Base-by-base conservation (phyloP, 2,113 vertebrate species). In the Platysteira castanea region DNA sequence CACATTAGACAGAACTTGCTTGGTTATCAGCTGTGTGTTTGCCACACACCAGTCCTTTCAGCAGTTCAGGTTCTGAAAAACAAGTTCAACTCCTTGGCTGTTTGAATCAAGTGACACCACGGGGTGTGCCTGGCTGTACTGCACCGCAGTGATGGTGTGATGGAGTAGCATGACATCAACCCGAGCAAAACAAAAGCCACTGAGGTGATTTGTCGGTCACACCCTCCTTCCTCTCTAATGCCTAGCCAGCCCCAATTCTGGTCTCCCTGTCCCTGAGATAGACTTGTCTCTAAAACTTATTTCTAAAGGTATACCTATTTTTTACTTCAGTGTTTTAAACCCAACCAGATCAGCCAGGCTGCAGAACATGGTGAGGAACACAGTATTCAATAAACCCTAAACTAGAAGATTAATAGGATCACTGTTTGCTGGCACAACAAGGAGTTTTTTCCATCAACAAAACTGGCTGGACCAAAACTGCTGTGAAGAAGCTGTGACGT, bases 401-500 rank as follows among this genome's bases (percentile, higher is more conserved):
- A 15, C 31, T 47, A 49, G 27, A 53, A 67, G 20, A 35, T 67
- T 75, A 61, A 11, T 3, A 39, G 14, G 24, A 70, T 61, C 50
- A 33, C 27, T 35, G 28, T 49, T 41, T 88, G 18, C 63, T 56
- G 49, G 27, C 33, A 77, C 0, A 4, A 67, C 35, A 83, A 50
- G 54, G 16, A 28, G 4, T 19, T 60, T 73, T 24, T 77, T 37
- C n/a, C 11, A 30, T 15, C 46, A 64, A 35, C 6, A 11, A 74
- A 53, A 15, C 5, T 50, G 8, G 9, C 15, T 89, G 59, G 44
- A 77, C 9, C 7, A 41, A 37, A 87, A 53, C 3, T 28, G 19
- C 22, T 37, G 11, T 19, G 59, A 0, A 1, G 44, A 71, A 47
- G n/a, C 27, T 75, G 60, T 10, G 31, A 42, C 1, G 2, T 14